phyloP scores from a whole-genome alignment of 2,888 invertebrate genomes.

The Zelleria hepariella region DNA sequence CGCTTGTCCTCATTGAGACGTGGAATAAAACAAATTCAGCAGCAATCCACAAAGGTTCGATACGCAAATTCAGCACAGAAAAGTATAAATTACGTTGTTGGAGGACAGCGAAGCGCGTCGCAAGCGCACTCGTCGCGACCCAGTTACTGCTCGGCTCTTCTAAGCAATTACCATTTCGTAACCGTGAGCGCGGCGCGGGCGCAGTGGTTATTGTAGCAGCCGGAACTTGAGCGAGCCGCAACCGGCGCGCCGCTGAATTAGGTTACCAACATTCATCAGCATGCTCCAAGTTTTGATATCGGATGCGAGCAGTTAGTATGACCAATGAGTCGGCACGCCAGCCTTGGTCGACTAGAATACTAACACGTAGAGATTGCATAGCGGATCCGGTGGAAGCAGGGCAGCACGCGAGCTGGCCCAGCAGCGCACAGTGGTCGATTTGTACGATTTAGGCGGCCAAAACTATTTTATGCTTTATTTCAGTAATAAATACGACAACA shows the following conservation, averaged over 20 bases:
- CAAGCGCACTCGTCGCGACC: slow-evolving; percentile 12
- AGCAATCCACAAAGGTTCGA: too few relatives aligned
- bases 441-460: too few relatives aligned
- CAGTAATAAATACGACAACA: too few relatives aligned
- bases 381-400: slow-evolving; percentile 56
- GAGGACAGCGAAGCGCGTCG: slow-evolving; percentile 6
- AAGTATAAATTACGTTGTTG: slow-evolving; percentile 2
- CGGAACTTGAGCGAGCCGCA: slow-evolving; percentile 4
- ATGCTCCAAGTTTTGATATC: slow-evolving; percentile 32
- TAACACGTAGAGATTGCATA: slow-evolving; percentile 41
- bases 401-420: slow-evolving; percentile 35
- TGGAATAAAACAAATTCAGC: too few relatives aligned
- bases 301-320: slow-evolving; percentile 49
- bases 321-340: slow-evolving; percentile 51
- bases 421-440: too few relatives aligned
- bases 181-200: slow-evolving; percentile 5
- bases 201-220: slow-evolving; percentile 6
- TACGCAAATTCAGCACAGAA: neutral
- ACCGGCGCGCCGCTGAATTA: neutral
- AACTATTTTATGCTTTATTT: too few relatives aligned
- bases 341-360: slow-evolving; percentile 60
- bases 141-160: slow-evolving; percentile 11
- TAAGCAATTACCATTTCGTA: slow-evolving; percentile 17
- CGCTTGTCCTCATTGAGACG: too few relatives aligned
- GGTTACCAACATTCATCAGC: neutral